phyloP scores from a whole-genome alignment of 2,113 vertebrate species.

The Crotophaga sulcirostris region DNA sequence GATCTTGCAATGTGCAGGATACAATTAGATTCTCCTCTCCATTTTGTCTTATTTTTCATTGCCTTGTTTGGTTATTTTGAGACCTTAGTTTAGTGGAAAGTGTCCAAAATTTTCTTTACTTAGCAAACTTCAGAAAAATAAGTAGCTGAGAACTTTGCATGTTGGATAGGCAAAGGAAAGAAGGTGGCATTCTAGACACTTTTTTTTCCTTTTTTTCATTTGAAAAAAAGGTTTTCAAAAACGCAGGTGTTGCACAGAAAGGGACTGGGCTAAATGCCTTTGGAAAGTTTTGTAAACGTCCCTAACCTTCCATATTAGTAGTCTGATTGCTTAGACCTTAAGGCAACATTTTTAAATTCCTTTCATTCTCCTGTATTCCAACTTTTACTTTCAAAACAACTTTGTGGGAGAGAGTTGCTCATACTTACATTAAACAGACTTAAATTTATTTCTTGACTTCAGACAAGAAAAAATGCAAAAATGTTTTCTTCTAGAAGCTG shows the following conservation, averaged over 20 bases:
- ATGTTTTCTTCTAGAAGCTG: neutral
- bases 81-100: neutral
- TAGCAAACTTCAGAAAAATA: neutral
- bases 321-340: slow-evolving; percentile 6
- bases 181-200: neutral
- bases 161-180: neutral
- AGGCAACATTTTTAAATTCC: slow-evolving; percentile 39
- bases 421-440: neutral
- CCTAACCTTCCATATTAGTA: neutral
- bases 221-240: neutral
- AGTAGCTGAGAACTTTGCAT: neutral
- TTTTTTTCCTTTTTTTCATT: neutral
- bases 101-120: neutral
- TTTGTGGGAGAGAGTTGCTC: neutral
- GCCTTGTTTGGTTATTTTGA: neutral
- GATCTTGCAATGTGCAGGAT: neutral
- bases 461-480: neutral
- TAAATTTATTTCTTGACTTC: neutral
- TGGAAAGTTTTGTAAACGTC: neutral
- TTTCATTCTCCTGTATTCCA: slow-evolving; percentile 22
- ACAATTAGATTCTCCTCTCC: neutral
- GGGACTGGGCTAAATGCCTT: neutral
- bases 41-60: neutral
- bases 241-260: neutral
- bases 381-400: slow-evolving; percentile 38